These are phyloP conservation scores for Poicephalus gulielmi DNA, from an alignment of 2,113 vertebrate genomes.

Conservation along the genomic window DNA sequence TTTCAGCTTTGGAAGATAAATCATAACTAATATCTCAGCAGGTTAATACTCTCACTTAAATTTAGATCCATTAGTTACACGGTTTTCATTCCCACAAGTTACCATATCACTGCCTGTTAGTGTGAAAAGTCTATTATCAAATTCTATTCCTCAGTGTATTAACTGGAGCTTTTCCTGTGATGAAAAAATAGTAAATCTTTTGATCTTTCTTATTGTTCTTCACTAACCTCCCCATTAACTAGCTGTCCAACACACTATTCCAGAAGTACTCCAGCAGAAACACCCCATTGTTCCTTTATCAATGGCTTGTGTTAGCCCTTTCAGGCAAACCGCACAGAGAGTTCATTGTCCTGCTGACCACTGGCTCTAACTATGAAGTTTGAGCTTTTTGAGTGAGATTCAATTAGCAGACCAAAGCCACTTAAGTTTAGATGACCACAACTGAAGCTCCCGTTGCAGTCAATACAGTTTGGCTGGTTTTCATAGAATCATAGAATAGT, in stretches of 20 bases:
- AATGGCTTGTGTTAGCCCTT: not conserved
- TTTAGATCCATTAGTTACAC: not conserved
- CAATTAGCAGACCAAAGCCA: not conserved
- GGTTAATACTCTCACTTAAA: not conserved
- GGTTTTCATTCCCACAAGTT: not conserved
- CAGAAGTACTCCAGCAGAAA: not conserved
- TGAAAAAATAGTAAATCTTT: not conserved
- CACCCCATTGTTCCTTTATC: not conserved
- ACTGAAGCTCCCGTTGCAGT: not conserved
- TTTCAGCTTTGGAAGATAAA: not conserved
- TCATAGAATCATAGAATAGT: not conserved
- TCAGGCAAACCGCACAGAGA: not conserved
- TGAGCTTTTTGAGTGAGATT: not conserved
- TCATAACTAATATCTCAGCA: not conserved
- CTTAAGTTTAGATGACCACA: not conserved
- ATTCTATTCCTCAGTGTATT: not conserved
- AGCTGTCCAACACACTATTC: not conserved
- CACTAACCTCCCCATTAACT: not conserved
- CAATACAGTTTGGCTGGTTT: not conserved
- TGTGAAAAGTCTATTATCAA: not conserved
- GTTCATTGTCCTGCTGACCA: conserved; percentile 2
- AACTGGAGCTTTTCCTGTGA: not conserved
- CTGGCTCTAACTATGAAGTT: not conserved
- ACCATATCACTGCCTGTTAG: not conserved
- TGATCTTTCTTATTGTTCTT: not conserved